Percentiles rank a stretch among this genome's conserved stretches.
phyloP scores from a whole-genome alignment of 2,113 vertebrate genomes.

The Danio rerio region GRCz12tu NC_133185.1:9485001-9485500 shows the following conservation, averaged over 20 bases:
- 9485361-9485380: no score
- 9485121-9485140: neutral
- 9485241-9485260: neutral
- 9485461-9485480: no score
- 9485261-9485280: neutral
- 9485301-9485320: neutral
- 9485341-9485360: no score
- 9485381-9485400: no score
- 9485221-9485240: neutral
- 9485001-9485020: neutral
- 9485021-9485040: neutral
- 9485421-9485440: no score
- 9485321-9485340: neutral
- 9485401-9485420: no score
- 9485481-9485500: no score
- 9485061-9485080: neutral
- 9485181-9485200: neutral
- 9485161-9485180: conserved; percentile 3
- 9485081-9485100: conserved; percentile 19
- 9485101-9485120: neutral
- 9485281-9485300: neutral
- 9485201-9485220: no score
- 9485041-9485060: neutral
- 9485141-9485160: neutral
- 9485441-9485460: no score